Evolutionary conservation across 1,140 invertebrate species (phyloP).

Genomic region (Cephus cinctus): DNA sequence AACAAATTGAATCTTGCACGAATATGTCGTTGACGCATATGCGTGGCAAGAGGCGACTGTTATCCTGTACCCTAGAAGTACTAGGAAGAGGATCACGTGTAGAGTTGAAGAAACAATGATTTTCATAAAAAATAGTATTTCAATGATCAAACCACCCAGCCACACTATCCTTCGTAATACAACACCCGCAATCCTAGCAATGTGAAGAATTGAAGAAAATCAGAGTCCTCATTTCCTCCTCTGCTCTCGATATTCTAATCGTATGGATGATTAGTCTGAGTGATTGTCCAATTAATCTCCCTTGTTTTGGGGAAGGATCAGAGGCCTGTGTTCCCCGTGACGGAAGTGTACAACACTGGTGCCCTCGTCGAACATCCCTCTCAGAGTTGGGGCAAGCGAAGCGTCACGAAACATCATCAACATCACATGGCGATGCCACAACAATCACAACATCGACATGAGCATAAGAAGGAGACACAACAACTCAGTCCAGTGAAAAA

Average conservation of each 20-base stretch:
- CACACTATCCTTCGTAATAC: too few relatives aligned
- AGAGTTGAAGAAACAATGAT: neutral
- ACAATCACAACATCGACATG: slow-evolving; percentile 51
- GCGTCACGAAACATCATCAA: slow-evolving; percentile 59
- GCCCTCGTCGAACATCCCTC: slow-evolving; percentile 60
- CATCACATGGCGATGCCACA: slow-evolving; percentile 57
- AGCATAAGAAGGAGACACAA: slow-evolving; percentile 82
- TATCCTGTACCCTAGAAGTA: neutral
- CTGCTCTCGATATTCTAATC: too few relatives aligned
- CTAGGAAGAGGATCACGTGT: neutral
- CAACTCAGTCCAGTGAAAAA: slow-evolving; percentile 97
- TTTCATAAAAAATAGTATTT: too few relatives aligned
- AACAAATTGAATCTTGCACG: neutral
- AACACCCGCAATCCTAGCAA: too few relatives aligned
- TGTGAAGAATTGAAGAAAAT: too few relatives aligned
- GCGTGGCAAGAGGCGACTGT: neutral
- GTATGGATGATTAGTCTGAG: too few relatives aligned
- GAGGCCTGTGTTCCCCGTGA: slow-evolving; percentile 67
- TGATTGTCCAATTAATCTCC: slow-evolving; percentile 36
- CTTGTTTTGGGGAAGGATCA: slow-evolving; percentile 58
- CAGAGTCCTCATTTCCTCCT: too few relatives aligned
- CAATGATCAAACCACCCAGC: too few relatives aligned
- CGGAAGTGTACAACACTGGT: slow-evolving; percentile 60
- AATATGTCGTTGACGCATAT: slow-evolving; percentile 4
- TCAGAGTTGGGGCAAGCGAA: slow-evolving; percentile 55